Evolutionary conservation across 2,888 invertebrate species (phyloP).

Genomic region (Spisula subtruncata): DNA sequence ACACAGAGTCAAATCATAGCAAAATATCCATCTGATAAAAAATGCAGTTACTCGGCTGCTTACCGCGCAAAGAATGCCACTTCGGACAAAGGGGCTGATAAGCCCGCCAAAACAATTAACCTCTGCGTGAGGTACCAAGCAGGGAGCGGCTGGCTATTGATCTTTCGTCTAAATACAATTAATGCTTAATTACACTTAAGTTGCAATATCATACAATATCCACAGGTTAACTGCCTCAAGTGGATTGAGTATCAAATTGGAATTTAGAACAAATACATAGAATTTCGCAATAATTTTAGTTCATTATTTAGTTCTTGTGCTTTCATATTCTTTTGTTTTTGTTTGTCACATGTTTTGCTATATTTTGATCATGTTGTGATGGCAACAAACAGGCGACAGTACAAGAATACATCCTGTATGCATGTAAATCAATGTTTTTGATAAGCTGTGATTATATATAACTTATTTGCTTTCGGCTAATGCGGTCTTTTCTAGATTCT

Average conservation of each 20-base stretch:
- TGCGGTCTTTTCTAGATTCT: slow-evolving; percentile 27
- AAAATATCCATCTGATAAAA: too few relatives aligned
- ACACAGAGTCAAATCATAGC: too few relatives aligned
- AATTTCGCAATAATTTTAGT: slow-evolving; percentile 16
- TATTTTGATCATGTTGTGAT: slow-evolving; percentile 1
- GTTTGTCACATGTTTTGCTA: slow-evolving; percentile 6
- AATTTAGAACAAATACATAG: background rate
- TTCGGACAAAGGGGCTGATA: too few relatives aligned
- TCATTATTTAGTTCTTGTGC: background rate
- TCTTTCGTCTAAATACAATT: too few relatives aligned
- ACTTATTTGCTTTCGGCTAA: slow-evolving; percentile 26
- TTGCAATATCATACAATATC: background rate
- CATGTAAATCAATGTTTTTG: slow-evolving; percentile 30
- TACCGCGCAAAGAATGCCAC: too few relatives aligned
- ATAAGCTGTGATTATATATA: slow-evolving; percentile 30
- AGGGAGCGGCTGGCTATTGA: too few relatives aligned
- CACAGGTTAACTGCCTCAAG: background rate
- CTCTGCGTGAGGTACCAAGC: too few relatives aligned
- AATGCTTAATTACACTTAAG: too few relatives aligned
- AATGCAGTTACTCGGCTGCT: too few relatives aligned
- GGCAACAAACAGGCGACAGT: background rate
- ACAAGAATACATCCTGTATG: slow-evolving; percentile 13
- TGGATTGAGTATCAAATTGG: background rate
- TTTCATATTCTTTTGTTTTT: slow-evolving; percentile 10
- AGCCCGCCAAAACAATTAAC: too few relatives aligned